Conservation (phyloP, 2,888 invertebrate species). For the Fragum whitleyi region DNA sequence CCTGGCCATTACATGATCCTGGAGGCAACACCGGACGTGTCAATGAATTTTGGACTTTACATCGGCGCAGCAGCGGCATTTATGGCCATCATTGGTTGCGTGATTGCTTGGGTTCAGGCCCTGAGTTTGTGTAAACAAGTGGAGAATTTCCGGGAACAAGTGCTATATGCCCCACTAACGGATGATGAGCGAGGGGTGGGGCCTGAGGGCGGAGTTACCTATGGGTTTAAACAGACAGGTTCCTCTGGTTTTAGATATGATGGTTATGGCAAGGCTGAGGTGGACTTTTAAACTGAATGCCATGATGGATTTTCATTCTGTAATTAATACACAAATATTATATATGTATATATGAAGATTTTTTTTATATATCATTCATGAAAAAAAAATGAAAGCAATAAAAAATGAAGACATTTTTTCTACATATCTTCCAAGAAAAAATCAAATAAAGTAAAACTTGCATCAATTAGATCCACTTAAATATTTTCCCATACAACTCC, state of each 20-base stretch:
- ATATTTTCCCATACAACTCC: no score
- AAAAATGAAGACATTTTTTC: no score
- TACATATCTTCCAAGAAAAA: no score
- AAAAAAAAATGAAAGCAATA: background rate
- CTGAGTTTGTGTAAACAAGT: slow-evolving; percentile 56
- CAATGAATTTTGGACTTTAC: slow-evolving; percentile 58
- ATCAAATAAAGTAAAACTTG: no score
- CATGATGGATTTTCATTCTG: background rate
- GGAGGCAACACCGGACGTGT: slow-evolving; percentile 41
- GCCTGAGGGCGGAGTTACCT: background rate
- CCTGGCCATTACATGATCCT: slow-evolving; percentile 55
- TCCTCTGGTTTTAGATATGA: slow-evolving; percentile 49
- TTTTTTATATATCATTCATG: background rate
- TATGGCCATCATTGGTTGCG: slow-evolving; percentile 38
- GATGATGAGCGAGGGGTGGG: slow-evolving; percentile 48
- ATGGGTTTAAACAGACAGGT: background rate
- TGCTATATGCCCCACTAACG: slow-evolving; percentile 55
- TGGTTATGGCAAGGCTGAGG: slow-evolving; percentile 45
- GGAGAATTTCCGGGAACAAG: slow-evolving; percentile 47
- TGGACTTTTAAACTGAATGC: slow-evolving; percentile 20
- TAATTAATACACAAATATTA: background rate
- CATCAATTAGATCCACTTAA: no score
- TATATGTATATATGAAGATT: background rate
- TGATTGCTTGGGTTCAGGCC: slow-evolving; percentile 60
- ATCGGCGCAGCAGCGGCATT: slow-evolving; percentile 52